Evolutionary conservation across 2,113 vertebrate species (phyloP).

Genomic region (Cettia cetti): DNA sequence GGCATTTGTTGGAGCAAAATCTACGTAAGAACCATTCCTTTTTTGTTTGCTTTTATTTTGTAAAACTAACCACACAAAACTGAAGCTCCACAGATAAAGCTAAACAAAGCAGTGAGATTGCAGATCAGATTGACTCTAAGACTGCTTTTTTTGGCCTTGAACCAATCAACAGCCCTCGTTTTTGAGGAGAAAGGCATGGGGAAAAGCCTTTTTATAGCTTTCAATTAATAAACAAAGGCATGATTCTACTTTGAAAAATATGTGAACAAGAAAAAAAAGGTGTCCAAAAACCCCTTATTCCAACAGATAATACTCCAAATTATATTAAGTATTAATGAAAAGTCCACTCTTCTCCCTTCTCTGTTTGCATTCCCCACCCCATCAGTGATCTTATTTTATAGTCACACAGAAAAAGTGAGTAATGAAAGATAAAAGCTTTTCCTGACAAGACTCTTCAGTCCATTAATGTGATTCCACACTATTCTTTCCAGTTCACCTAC

Average conservation of each 20-base stretch:
- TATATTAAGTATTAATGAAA: background rate
- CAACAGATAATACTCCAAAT: background rate
- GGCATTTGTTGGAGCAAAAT: background rate
- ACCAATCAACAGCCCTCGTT: background rate
- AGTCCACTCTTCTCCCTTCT: background rate
- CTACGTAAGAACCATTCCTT: background rate
- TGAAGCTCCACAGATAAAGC: constrained; percentile 1
- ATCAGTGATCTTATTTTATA: background rate
- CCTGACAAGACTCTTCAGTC: background rate
- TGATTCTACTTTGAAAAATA: background rate
- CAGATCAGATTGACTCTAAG: background rate
- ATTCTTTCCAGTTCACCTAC: background rate
- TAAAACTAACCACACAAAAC: background rate
- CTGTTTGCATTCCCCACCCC: background rate
- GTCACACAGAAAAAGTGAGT: background rate
- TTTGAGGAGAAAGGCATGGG: background rate
- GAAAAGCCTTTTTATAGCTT: background rate
- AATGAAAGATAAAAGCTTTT: constrained; percentile 10
- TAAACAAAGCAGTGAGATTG: constrained; percentile 1
- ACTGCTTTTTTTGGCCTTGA: constrained; percentile 4
- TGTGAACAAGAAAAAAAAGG: background rate
- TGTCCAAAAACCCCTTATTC: background rate
- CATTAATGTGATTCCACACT: background rate
- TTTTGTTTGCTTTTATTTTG: constrained; percentile 15
- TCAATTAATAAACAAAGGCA: constrained; percentile 14